phyloP scores from a whole-genome alignment of 1,140 invertebrate species.

The Spodoptera litura region DNA sequence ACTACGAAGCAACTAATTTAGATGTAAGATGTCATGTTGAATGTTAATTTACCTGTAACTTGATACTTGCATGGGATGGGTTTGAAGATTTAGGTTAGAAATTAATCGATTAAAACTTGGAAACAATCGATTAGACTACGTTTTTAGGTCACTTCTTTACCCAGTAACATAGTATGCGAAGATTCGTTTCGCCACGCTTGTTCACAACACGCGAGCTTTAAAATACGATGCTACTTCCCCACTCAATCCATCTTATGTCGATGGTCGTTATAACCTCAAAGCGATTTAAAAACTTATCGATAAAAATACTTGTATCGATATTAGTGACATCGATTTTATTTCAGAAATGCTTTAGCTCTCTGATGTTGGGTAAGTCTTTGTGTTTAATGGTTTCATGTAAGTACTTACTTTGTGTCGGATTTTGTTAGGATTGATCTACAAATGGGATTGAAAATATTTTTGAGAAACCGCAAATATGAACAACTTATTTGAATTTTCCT shows the following conservation, averaged over 20 bases:
- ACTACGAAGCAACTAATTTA: constrained; percentile 19
- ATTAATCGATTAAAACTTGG: background rate
- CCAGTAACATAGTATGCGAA: constrained; percentile 14
- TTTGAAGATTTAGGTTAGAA: constrained; percentile 6
- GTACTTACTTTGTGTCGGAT: background rate
- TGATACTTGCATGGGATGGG: constrained; percentile 7
- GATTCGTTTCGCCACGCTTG: constrained; percentile 26
- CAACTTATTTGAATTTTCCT: no score
- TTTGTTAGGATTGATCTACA: no score
- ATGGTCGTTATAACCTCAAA: constrained; percentile 19
- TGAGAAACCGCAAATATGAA: no score
- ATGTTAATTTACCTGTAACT: constrained; percentile 1
- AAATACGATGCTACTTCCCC: constrained; percentile 1
- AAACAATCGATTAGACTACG: background rate
- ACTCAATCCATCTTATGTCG: constrained; percentile 33
- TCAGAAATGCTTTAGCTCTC: constrained; percentile 11
- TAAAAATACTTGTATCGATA: constrained; percentile 17
- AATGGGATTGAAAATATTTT: no score
- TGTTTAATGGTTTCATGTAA: background rate
- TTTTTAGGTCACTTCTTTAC: constrained; percentile 12
- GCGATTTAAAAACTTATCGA: background rate
- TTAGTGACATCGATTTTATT: constrained; percentile 27
- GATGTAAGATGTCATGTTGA: constrained; percentile 8
- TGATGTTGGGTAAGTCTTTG: constrained; percentile 28
- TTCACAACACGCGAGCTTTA: constrained; percentile 41